Percentiles rank a stretch among this genome's conserved stretches.
Evolutionary conservation across 2,888 invertebrate genomes (phyloP).

Genomic region (Megastigmus dorsalis): DNA sequence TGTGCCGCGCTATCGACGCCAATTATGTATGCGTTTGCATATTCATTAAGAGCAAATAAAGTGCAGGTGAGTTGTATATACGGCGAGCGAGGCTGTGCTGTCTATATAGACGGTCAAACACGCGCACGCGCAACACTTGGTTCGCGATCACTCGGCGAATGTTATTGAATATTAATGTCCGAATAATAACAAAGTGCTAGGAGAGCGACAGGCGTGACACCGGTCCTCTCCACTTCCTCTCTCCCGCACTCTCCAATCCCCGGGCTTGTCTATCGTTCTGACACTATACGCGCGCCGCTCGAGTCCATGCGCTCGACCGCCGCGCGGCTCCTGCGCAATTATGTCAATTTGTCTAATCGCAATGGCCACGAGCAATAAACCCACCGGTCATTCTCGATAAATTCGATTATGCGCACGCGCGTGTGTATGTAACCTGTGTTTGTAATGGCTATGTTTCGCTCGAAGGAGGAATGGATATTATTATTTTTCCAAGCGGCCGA

Average conservation of each 20-base stretch:
- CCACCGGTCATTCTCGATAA: neutral
- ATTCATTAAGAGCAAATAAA: constrained; percentile 35
- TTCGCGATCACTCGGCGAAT: constrained; percentile 17
- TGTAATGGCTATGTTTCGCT: neutral
- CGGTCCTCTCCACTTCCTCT: too few species aligned
- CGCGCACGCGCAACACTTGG: too few species aligned
- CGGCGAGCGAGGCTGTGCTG: too few species aligned
- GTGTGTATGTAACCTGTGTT: too few species aligned
- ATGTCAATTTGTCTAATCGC: constrained; percentile 39
- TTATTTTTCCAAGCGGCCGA: neutral
- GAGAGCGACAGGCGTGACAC: neutral
- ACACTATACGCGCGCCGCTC: constrained; percentile 16
- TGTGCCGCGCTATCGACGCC: constrained; percentile 3
- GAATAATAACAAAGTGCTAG: constrained; percentile 37
- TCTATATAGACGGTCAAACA: neutral
- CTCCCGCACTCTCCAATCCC: neutral
- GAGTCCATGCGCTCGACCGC: too few species aligned
- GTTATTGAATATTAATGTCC: constrained; percentile 42
- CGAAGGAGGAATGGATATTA: too few species aligned
- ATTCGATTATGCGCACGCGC: neutral
- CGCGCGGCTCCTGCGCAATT: constrained; percentile 21
- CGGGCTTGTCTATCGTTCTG: neutral
- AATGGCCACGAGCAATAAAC: neutral
- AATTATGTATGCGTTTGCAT: constrained; percentile 17
- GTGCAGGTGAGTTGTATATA: neutral